phyloP scores from a whole-genome alignment of 2,888 invertebrate species.

The Liposcelis brunnea region DNA sequence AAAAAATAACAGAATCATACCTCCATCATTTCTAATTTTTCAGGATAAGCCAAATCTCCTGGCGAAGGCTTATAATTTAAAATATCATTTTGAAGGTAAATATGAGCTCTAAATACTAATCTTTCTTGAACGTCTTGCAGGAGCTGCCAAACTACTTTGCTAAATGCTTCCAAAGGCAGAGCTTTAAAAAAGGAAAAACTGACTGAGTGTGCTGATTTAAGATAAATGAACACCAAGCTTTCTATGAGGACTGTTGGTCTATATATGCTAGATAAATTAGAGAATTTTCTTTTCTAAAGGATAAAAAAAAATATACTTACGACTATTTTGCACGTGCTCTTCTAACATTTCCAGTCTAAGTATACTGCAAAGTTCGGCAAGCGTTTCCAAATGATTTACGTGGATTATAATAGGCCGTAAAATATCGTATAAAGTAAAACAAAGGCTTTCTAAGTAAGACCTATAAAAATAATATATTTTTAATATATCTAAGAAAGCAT shows the following conservation, averaged over 20 bases:
- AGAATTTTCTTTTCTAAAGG: no score
- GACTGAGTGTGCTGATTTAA: no score
- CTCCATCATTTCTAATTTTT: conserved; percentile 96
- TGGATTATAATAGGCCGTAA: conserved; percentile 87
- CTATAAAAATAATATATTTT: conserved; percentile 25
- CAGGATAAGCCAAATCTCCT: conserved; percentile 95
- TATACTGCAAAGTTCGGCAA: conserved; percentile 91
- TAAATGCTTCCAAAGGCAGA: conserved; percentile 56
- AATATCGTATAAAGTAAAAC: conserved; percentile 78
- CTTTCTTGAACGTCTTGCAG: conserved; percentile 92
- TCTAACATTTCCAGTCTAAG: conserved; percentile 80
- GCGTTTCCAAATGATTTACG: conserved; percentile 91
- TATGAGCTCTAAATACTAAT: conserved; percentile 84
- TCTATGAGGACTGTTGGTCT: no score
- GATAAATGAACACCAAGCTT: conserved; percentile 5
- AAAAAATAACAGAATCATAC: conserved; percentile 23
- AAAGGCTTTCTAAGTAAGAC: conserved; percentile 68
- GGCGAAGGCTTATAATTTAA: conserved; percentile 72
- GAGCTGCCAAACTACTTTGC: conserved; percentile 58
- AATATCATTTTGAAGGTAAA: conserved; percentile 86
- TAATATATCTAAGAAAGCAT: no score
- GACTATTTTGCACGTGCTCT: conserved; percentile 71
- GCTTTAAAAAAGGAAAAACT: conserved; percentile 27
- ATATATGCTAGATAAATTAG: no score
- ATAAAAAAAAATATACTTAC: conserved; percentile 34